Conservation (phyloP, 1,140 invertebrate genomes). For the Pseudoatta argentina region DNA sequence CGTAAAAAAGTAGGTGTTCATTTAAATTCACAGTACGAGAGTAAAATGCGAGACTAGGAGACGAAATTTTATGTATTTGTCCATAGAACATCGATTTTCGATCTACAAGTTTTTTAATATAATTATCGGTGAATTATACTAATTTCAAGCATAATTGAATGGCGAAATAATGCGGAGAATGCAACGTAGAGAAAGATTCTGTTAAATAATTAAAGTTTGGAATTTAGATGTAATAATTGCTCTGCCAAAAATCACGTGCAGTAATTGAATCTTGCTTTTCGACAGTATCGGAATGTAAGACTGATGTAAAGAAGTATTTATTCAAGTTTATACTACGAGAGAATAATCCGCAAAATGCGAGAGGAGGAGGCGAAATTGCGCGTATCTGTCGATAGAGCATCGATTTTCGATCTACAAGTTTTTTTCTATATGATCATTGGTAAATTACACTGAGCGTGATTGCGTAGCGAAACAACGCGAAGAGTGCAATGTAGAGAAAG, state of each 20-base stretch:
- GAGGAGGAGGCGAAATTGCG: background rate
- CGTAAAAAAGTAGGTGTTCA: background rate
- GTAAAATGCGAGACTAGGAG: background rate
- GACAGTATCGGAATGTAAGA: background rate
- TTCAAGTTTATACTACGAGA: background rate
- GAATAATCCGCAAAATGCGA: slow-evolving; percentile 2
- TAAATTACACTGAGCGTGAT: slow-evolving; percentile 40
- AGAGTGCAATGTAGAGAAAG: slow-evolving; percentile 17
- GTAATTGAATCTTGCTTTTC: background rate
- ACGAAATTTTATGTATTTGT: background rate
- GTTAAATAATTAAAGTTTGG: slow-evolving; percentile 69
- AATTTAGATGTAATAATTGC: slow-evolving; percentile 28
- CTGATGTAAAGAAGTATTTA: background rate
- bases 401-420: background rate
- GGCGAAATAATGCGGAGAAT: background rate
- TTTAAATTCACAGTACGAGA: background rate
- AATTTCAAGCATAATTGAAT: slow-evolving; percentile 7
- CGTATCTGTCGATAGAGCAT: no score
- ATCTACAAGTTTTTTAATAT: background rate
- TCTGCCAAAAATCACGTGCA: slow-evolving; percentile 56
- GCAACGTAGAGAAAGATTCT: slow-evolving; percentile 9
- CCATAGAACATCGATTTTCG: background rate
- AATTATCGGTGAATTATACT: slow-evolving; percentile 37
- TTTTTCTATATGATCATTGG: slow-evolving; percentile 11
- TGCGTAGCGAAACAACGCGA: slow-evolving; percentile 8